Evolutionary conservation across 2,888 invertebrate genomes (phyloP).

Genomic region (Stenodema calcarata): DNA sequence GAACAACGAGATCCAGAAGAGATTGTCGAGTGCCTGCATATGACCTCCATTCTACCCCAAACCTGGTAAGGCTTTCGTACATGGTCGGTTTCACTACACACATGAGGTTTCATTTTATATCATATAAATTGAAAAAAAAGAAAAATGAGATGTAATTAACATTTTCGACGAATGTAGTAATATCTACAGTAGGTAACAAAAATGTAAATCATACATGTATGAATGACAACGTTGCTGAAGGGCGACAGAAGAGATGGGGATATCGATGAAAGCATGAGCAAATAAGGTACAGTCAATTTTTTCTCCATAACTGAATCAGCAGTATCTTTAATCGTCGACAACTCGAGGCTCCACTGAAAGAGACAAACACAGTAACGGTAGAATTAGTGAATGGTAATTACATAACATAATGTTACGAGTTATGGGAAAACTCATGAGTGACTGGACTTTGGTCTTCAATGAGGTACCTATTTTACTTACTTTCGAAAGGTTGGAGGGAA

Average conservation of each 20-base stretch:
- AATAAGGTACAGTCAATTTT: constrained; percentile 76
- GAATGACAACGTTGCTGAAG: constrained; percentile 78
- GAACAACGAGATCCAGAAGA: constrained; percentile 68
- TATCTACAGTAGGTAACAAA: too few species aligned
- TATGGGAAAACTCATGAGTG: too few species aligned
- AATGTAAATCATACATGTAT: constrained; percentile 82
- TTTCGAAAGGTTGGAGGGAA: too few species aligned
- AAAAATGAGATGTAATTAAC: too few species aligned
- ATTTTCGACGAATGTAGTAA: too few species aligned
- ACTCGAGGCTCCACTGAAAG: constrained; percentile 64
- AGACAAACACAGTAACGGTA: background rate
- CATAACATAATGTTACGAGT: too few species aligned
- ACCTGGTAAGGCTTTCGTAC: constrained; percentile 65
- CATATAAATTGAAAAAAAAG: too few species aligned
- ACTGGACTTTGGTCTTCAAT: too few species aligned
- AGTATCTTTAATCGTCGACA: constrained; percentile 60
- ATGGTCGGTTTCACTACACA: constrained; percentile 67
- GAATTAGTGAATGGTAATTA: too few species aligned
- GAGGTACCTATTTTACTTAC: too few species aligned
- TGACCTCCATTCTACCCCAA: constrained; percentile 62
- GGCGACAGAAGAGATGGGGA: constrained; percentile 82
- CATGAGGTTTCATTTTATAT: too few species aligned
- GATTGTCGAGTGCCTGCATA: constrained; percentile 61
- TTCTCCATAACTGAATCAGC: constrained; percentile 63
- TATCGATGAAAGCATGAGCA: constrained; percentile 77